These are phyloP conservation scores for Nomada ferruginata DNA, from an alignment of 2,888 invertebrate species.

Conservation along the genomic window DNA sequence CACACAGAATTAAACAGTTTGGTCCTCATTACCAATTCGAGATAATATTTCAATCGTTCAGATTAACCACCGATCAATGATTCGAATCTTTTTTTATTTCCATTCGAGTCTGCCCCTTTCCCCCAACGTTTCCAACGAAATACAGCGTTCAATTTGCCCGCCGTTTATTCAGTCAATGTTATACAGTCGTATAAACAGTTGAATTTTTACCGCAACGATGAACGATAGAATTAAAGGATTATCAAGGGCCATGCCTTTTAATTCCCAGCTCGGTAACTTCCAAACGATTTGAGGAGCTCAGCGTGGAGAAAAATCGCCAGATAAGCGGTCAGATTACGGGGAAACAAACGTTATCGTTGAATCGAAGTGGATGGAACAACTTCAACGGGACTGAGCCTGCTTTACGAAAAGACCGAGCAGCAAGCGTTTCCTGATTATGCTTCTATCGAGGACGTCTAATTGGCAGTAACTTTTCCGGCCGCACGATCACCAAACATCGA, in stretches of 20 bases:
- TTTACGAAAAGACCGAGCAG: conserved; percentile 72
- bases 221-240: conserved; percentile 43
- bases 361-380: conserved; percentile 60
- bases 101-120: not conserved
- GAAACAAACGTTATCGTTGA: conserved; percentile 61
- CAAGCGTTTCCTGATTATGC: conserved; percentile 78
- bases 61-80: not conserved
- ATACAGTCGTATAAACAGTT: not conserved
- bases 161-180: conserved; percentile 1
- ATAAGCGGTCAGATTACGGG: conserved; percentile 61
- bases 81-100: not conserved
- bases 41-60: not conserved
- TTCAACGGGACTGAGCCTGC: conserved; percentile 71
- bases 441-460: conserved; percentile 67
- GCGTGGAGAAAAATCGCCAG: conserved; percentile 61
- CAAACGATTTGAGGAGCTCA: conserved; percentile 57
- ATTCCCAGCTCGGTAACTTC: conserved; percentile 52
- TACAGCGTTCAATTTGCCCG: not conserved
- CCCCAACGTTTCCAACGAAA: not conserved
- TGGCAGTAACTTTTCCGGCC: conserved; percentile 52
- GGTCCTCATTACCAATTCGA: no score
- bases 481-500: not conserved
- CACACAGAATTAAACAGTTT: no score
- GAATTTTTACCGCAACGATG: conserved; percentile 27
- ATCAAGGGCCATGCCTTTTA: conserved; percentile 54